phyloP scores from a whole-genome alignment of 2,888 invertebrate genomes.

The Eudemis profundana region DNA sequence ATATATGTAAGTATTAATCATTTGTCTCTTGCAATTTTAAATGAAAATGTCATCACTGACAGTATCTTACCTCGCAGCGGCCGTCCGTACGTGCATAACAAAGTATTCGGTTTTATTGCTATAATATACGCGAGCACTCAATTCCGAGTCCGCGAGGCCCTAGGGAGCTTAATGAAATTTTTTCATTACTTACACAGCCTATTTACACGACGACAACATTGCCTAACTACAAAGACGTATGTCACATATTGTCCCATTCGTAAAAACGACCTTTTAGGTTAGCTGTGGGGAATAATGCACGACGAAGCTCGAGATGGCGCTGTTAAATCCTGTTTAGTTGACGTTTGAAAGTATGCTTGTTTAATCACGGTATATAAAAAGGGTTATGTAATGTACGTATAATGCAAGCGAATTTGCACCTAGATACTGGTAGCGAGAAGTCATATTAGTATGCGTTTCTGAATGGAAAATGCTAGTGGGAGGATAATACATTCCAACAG shows the following conservation, averaged over 20 bases:
- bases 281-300: neutral
- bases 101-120: conserved; percentile 64
- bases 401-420: neutral
- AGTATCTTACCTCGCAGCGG: conserved; percentile 49
- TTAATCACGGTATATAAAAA: neutral
- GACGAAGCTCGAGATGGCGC: conserved; percentile 5
- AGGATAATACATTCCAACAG: no score
- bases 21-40: no score
- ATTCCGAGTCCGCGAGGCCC: conserved; percentile 51
- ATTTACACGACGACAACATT: conserved; percentile 52
- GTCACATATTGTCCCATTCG: neutral
- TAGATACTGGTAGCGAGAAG: no score
- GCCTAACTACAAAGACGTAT: conserved; percentile 35
- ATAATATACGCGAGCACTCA: conserved; percentile 60
- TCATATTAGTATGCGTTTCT: no score
- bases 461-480: no score
- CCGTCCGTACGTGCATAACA: conserved; percentile 58
- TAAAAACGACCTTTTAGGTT: neutral
- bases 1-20: no score
- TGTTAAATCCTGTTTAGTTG: conserved; percentile 13
- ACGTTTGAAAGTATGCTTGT: neutral
- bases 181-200: conserved; percentile 55
- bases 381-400: neutral
- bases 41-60: conserved; percentile 16
- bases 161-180: conserved; percentile 58